Conservation (phyloP, 2,888 invertebrate genomes). For the Xanthia togata region DNA sequence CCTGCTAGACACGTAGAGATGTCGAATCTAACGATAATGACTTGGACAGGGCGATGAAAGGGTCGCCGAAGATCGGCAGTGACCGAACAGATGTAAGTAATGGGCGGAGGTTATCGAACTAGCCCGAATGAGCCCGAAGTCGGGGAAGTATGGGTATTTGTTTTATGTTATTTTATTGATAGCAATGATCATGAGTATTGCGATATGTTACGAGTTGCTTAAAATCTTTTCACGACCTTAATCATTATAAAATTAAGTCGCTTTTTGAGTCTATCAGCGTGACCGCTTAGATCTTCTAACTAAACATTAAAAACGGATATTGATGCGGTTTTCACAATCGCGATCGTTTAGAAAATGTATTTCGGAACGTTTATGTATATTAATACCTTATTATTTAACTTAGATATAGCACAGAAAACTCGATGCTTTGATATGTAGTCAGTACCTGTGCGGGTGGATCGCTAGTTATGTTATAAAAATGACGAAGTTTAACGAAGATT, state of each 20-base stretch:
- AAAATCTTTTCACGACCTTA: background rate
- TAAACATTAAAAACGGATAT: too few species aligned
- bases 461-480: background rate
- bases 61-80: conserved; percentile 77
- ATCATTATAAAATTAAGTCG: too few species aligned
- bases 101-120: conserved; percentile 78
- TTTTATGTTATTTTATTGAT: conserved; percentile 51
- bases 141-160: conserved; percentile 46
- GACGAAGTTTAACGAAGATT: background rate
- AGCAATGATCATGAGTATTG: conserved; percentile 28
- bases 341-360: too few species aligned
- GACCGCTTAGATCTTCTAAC: too few species aligned
- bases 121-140: conserved; percentile 65
- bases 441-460: too few species aligned
- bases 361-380: too few species aligned
- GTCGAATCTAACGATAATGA: conserved; percentile 73
- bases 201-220: background rate
- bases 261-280: too few species aligned
- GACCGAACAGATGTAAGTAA: conserved; percentile 65
- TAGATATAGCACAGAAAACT: too few species aligned
- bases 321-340: too few species aligned
- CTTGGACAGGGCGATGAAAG: conserved; percentile 76
- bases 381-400: too few species aligned
- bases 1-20: conserved; percentile 42
- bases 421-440: too few species aligned